Percentiles rank a stretch among this genome's conserved stretches.
Evolutionary conservation across 2,888 invertebrate species (phyloP).

Genomic region (Drosophila birchii): DNA sequence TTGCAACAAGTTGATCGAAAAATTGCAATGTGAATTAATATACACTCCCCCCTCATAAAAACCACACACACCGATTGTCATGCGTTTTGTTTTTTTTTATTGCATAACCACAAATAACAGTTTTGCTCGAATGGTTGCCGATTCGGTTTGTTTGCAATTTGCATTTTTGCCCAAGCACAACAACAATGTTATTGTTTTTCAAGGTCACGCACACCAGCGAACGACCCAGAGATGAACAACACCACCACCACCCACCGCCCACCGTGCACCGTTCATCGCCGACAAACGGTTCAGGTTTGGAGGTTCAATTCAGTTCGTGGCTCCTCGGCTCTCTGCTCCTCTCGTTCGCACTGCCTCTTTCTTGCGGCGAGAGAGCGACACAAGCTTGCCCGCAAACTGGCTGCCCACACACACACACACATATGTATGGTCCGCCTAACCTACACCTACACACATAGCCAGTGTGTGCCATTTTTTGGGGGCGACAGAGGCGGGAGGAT

Average conservation of each 20-base stretch:
- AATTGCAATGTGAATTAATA: conserved; percentile 12
- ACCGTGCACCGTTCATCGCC: conserved; percentile 36
- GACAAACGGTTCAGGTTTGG: conserved; percentile 40
- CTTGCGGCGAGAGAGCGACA: conserved; percentile 65
- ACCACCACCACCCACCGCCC: conserved; percentile 39
- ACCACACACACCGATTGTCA: conserved; percentile 2
- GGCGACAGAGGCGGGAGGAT: conserved; percentile 53
- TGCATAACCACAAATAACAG: conserved; percentile 68
- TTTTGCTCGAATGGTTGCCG: conserved; percentile 57
- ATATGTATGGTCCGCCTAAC: conserved; percentile 5
- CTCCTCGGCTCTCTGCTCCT: conserved; percentile 48
- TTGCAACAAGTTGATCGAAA: conserved; percentile 44
- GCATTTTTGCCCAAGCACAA: conserved; percentile 61
- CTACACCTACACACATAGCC: conserved; percentile 3
- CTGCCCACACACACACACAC: conserved; percentile 49
- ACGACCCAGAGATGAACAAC: conserved; percentile 31
- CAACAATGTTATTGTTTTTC: conserved; percentile 73
- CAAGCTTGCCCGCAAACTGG: conserved; percentile 56
- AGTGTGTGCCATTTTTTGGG: conserved; percentile 30
- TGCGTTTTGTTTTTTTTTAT: conserved; percentile 40
- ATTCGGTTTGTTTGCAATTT: conserved; percentile 62
- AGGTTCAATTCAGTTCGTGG: conserved; percentile 53
- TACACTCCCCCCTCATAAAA: neutral
- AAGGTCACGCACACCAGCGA: conserved; percentile 59
- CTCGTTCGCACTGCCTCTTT: conserved; percentile 28